Evolutionary conservation across 2,113 vertebrate species (phyloP), one percentile per base, ranked within the genome.

Genomic region (Aythya baeri): DNA sequence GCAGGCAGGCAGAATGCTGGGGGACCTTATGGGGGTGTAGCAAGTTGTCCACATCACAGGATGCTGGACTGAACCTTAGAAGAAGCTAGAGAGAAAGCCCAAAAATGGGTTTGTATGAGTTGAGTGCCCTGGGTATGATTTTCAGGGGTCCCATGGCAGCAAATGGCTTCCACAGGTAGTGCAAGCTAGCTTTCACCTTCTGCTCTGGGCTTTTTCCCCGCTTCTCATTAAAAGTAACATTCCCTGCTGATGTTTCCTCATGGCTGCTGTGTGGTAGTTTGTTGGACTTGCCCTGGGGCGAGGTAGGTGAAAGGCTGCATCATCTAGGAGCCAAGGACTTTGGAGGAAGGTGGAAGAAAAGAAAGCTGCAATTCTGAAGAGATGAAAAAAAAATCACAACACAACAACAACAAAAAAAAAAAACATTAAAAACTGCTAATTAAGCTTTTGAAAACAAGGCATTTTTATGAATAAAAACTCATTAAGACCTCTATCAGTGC

Each of bases 391-490:
- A 68, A 50, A 50, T 13, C 13, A 13, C 22, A 49, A 21, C 38
- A 41, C 38, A 10, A 41, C 38, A 5, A 41, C 41, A 41, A 41
- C 7, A 44, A 44, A 5, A 43, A 16, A 44, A 44, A 5, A 43
- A 16, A 15, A 43, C 16, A 49, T 80, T 90, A 59, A 93, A 95
- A 96, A 41, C 59, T 86, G 59, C 88, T 86, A 78, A 34, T 78
- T 74, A 68, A 59, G 67, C 20, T 88, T 93, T 95, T 76, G 57
- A 88, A 91, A 96, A 88, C 46, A 83, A 91, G 67, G 76, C 76
- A 57, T 90, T 95, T 89, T 90, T 81, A 83, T 83, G 83, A 96
- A 86, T 83, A 86, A 75, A 72, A 81, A 46, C 83, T 95, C 61
- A 68, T 88, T 90, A 88, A 68, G 49, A 12, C 46, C 86, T 91